Base-by-base conservation (phyloP, 1,140 invertebrate species). In the Zaprionus davidi region DNA sequence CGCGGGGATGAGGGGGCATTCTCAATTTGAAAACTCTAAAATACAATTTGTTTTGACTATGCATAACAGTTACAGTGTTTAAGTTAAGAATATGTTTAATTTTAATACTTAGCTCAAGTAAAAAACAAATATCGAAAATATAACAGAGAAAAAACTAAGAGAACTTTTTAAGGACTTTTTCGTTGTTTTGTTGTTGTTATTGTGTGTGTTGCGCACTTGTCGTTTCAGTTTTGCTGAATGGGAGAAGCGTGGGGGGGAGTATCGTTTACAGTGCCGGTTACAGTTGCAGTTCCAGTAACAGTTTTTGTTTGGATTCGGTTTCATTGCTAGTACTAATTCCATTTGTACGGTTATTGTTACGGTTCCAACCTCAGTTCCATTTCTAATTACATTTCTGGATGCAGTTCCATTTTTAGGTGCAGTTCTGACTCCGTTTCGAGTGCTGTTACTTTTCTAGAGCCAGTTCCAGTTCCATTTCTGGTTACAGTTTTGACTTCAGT, bases 51-150 rank as follows among this genome's bases (percentile, higher is more conserved):
- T 62, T 86, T 72, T 86, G 44, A 71, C 82, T 85, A 75, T 73
- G 81, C 81, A 86, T 85, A 86, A 38, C 15, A 36, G 17, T 64
- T 51, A 55, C 34, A 55, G 53, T 20, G 38, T 17, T 44, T 38
- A 31, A 73, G 44, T 57, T 71, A 88, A 84, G 70, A 44, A 70
- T 80, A 67, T 84, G 71, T 69, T 84, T 83, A 78, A 90, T 79
- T 67, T 62, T 68, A 88, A 90, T 90, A 90, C 84, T 88, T 88
- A 84, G 85, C 66, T 73, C 51, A 88, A 90, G 75, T 82, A 81
- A 20, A 79, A 88, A 88, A 84, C 71, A 81, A 90, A 90, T 68
- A 76, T 83, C 67, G 60, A 60, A 83, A n/a, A n/a, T n/a, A n/a
- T 88, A 87, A 88, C 84, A 86, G 70, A 78, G 73, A 82, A 78